These are phyloP conservation scores for Heliconius cydno DNA, from an alignment of 2,888 invertebrate species.

Conservation along the genomic window DNA sequence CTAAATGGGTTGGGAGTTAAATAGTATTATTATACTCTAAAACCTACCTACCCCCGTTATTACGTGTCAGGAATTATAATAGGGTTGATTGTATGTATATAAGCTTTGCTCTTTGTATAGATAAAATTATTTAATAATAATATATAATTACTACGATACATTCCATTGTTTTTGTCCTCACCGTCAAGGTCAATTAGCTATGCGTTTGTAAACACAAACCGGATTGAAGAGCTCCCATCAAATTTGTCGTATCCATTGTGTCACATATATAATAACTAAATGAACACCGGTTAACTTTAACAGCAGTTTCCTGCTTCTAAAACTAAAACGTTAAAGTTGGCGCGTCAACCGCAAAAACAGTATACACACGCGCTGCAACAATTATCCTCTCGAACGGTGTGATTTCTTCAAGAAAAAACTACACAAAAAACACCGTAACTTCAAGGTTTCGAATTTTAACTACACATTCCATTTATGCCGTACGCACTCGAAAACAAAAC, in stretches of 20 bases:
- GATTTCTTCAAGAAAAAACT: conserved; percentile 54
- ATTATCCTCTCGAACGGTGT: conserved; percentile 56
- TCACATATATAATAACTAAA: conserved; percentile 58
- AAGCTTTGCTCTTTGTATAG: background rate
- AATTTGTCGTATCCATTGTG: conserved; percentile 67
- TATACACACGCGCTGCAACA: conserved; percentile 59
- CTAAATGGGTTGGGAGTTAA: conserved; percentile 27
- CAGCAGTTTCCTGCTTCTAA: conserved; percentile 63
- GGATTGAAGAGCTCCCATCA: conserved; percentile 68
- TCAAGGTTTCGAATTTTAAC: conserved; percentile 73
- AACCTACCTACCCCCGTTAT: conserved; percentile 16
- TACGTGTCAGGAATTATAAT: conserved; percentile 14
- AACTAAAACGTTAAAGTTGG: conserved; percentile 55
- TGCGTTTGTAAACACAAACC: conserved; percentile 73
- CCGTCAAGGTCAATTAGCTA: conserved; percentile 71
- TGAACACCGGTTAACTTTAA: conserved; percentile 57
- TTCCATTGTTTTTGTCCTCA: conserved; percentile 58
- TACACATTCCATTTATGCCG: conserved; percentile 72
- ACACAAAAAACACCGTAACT: conserved; percentile 61
- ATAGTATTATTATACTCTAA: conserved; percentile 23
- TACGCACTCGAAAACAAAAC: conserved; percentile 40
- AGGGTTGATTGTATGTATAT: conserved; percentile 12
- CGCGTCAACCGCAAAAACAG: conserved; percentile 58
- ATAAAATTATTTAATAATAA: conserved; percentile 23
- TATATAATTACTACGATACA: conserved; percentile 20